Evolutionary conservation across 2,888 invertebrate genomes (phyloP).

Genomic region (Andrena camellia): DNA sequence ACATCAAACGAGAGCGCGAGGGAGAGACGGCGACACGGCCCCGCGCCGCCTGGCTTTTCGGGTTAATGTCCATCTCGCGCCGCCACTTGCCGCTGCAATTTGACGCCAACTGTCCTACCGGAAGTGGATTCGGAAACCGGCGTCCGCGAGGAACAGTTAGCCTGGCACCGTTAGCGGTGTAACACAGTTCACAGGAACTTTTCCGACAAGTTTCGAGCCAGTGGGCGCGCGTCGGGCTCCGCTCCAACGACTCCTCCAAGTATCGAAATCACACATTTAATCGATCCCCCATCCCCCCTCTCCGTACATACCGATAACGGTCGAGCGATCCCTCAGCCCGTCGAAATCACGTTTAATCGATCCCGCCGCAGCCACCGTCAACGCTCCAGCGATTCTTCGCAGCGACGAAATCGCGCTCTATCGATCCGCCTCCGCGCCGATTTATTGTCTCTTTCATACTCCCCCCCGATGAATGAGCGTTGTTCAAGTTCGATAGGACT

Average conservation of each 20-base stretch:
- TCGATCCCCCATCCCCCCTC: constrained; percentile 26
- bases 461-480: constrained; percentile 1
- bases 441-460: constrained; percentile 6
- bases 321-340: constrained; percentile 28
- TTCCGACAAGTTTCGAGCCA: constrained; percentile 33
- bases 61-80: constrained; percentile 53
- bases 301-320: constrained; percentile 21
- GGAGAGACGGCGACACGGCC: not conserved
- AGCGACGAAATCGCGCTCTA: constrained; percentile 25
- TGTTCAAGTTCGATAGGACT: not conserved
- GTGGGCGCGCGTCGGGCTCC: constrained; percentile 1
- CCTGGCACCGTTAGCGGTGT: constrained; percentile 69
- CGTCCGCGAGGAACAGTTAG: constrained; percentile 72
- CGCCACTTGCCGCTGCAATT: constrained; percentile 64
- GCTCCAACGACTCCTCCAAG: constrained; percentile 42
- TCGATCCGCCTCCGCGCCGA: constrained; percentile 35
- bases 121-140: constrained; percentile 75
- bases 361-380: constrained; percentile 34
- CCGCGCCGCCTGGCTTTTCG: constrained; percentile 31
- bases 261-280: constrained; percentile 41
- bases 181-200: constrained; percentile 47
- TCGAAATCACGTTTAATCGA: constrained; percentile 54
- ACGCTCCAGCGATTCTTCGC: constrained; percentile 43
- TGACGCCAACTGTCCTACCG: constrained; percentile 73
- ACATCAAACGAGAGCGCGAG: constrained; percentile 42